Percentiles rank a stretch among this genome's conserved stretches.
Conservation (phyloP, 2,888 invertebrate genomes). For the Netelia virgata region DNA sequence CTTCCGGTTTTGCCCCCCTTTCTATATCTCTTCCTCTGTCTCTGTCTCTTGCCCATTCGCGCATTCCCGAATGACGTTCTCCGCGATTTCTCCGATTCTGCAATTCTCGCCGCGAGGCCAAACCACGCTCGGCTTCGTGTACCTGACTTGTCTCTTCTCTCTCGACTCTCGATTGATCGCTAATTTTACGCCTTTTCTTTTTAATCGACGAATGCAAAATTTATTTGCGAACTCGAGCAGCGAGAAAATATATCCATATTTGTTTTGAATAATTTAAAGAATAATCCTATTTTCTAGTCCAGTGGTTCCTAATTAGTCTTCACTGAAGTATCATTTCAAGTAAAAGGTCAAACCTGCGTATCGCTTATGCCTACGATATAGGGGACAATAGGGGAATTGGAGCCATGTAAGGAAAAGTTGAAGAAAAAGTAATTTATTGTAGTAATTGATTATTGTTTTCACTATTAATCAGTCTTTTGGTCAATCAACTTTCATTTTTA, state of each 20-base stretch:
- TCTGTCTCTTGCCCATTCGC: constrained; percentile 11
- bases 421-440: no score
- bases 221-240: constrained; percentile 1
- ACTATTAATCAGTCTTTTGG: no score
- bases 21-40: constrained; percentile 34
- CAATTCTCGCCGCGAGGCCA: constrained; percentile 28
- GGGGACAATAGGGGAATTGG: no score
- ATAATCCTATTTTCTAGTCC: no score
- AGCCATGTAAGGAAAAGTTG: no score
- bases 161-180: constrained; percentile 13
- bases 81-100: constrained; percentile 4
- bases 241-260: background rate
- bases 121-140: constrained; percentile 17
- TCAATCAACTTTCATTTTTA: no score
- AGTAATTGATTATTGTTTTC: no score
- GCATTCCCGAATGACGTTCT: constrained; percentile 25
- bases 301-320: no score
- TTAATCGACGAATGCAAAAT: constrained; percentile 16
- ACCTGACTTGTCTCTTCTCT: constrained; percentile 31
- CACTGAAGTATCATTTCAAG: no score
- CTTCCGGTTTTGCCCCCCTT: constrained; percentile 77
- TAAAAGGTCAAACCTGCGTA: no score
- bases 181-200: constrained; percentile 45
- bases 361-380: no score
- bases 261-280: no score